Evolutionary conservation across 2,888 invertebrate species (phyloP).

Genomic region (Dicycla oo): DNA sequence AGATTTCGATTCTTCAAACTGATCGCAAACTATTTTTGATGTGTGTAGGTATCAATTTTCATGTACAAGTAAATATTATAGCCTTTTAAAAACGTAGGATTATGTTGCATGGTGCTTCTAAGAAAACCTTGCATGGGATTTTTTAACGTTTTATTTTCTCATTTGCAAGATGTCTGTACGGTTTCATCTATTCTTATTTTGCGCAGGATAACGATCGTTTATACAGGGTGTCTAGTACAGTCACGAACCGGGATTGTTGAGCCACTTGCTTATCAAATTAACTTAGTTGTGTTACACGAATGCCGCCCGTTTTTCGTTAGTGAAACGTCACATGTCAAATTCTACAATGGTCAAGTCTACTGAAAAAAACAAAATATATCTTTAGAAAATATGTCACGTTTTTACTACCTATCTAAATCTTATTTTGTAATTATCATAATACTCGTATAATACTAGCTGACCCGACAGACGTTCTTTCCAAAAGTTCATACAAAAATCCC

Average conservation of each 20-base stretch:
- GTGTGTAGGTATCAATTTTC: not conserved
- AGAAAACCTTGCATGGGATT: slow-evolving; percentile 26
- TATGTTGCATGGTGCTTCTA: slow-evolving; percentile 19
- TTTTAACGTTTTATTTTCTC: slow-evolving; percentile 40
- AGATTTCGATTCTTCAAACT: too few relatives aligned
- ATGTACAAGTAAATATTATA: not conserved
- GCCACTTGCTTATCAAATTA: too few relatives aligned
- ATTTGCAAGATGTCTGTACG: slow-evolving; percentile 24
- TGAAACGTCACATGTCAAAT: too few relatives aligned
- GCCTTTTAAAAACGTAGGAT: not conserved
- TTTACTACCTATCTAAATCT: not conserved
- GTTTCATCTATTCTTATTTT: slow-evolving; percentile 41
- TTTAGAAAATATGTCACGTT: not conserved
- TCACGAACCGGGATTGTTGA: too few relatives aligned
- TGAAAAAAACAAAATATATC: not conserved
- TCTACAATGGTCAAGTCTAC: too few relatives aligned
- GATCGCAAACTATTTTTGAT: too few relatives aligned
- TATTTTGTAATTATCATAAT: not conserved
- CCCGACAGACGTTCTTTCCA: not conserved
- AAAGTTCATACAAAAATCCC: not conserved
- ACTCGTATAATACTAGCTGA: not conserved
- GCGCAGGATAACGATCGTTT: slow-evolving; percentile 28
- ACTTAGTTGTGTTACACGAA: too few relatives aligned
- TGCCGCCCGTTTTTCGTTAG: too few relatives aligned
- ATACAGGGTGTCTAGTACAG: slow-evolving; percentile 8